Evolutionary conservation across 1,140 invertebrate species (phyloP).

Genomic region (Magallana angulata): DNA sequence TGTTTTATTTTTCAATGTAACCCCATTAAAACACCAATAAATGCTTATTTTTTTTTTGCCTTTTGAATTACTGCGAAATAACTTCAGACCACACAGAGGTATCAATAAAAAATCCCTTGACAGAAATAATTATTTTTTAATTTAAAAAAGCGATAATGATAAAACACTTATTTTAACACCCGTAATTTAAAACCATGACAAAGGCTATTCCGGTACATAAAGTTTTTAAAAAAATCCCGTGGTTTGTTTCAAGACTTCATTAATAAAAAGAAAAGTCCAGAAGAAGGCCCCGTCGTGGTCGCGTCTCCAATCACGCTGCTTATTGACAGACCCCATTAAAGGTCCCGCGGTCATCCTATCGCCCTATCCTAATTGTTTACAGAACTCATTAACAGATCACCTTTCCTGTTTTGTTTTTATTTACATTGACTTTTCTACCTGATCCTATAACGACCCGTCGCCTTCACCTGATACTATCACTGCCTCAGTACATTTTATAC

Average conservation of each 20-base stretch:
- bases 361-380: neutral
- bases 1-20: no score
- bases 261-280: no score
- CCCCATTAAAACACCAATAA: no score
- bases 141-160: neutral
- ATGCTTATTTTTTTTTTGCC: no score
- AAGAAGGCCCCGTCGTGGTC: neutral
- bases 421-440: slow-evolving; percentile 12
- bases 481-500: neutral
- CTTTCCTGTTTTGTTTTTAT: slow-evolving; percentile 31
- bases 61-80: no score
- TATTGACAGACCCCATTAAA: slow-evolving; percentile 17
- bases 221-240: neutral
- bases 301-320: neutral
- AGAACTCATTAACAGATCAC: slow-evolving; percentile 1
- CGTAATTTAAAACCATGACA: neutral
- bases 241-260: neutral
- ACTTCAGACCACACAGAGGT: neutral
- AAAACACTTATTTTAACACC: neutral
- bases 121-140: neutral
- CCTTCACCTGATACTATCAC: neutral
- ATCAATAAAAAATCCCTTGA: neutral
- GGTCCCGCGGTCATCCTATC: neutral
- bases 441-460: slow-evolving; percentile 3
- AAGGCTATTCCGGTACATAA: neutral